These are phyloP conservation scores for Phalacrocorax brasilianus DNA, from an alignment of 2,113 vertebrate species.

Conservation along the genomic window DNA sequence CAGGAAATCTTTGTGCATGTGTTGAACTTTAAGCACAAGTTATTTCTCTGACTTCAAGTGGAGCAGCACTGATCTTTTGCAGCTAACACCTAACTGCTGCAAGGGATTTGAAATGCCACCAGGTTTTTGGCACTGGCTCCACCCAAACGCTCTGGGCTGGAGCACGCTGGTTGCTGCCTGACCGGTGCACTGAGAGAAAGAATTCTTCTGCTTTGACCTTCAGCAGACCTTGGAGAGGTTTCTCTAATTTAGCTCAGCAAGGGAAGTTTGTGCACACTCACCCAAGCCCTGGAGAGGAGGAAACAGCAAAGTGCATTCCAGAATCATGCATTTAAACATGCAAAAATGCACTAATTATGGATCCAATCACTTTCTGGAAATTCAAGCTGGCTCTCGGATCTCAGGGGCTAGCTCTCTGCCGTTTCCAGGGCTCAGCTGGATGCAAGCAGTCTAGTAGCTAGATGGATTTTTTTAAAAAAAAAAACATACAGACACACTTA, in stretches of 20 bases:
- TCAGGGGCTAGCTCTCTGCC: not conserved
- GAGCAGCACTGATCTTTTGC: slow-evolving; percentile 54
- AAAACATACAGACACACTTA: not conserved
- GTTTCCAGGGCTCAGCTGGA: slow-evolving; percentile 52
- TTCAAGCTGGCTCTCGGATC: slow-evolving; percentile 2
- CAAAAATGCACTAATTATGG: slow-evolving; percentile 12
- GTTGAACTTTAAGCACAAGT: slow-evolving; percentile 24
- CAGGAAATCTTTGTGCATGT: not conserved
- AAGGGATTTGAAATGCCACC: slow-evolving; percentile 60
- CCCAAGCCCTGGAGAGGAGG: not conserved
- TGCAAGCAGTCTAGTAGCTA: slow-evolving; percentile 34
- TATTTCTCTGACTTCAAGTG: slow-evolving; percentile 22
- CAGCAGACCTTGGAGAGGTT: slow-evolving; percentile 15
- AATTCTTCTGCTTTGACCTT: slow-evolving; percentile 19
- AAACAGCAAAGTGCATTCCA: not conserved
- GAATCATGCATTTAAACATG: not conserved
- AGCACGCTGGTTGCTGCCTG: not conserved
- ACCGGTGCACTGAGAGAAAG: not conserved
- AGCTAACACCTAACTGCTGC: slow-evolving; percentile 29
- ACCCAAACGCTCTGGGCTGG: not conserved
- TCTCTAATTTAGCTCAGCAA: not conserved
- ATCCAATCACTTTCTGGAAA: not conserved
- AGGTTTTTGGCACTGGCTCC: slow-evolving; percentile 9
- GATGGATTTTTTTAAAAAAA: not conserved
- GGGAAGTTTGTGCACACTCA: not conserved